These are phyloP conservation scores for Lytechinus variegatus DNA, from an alignment of 35 echinoderm and acorn worm species.

Conservation along the genomic window DNA sequence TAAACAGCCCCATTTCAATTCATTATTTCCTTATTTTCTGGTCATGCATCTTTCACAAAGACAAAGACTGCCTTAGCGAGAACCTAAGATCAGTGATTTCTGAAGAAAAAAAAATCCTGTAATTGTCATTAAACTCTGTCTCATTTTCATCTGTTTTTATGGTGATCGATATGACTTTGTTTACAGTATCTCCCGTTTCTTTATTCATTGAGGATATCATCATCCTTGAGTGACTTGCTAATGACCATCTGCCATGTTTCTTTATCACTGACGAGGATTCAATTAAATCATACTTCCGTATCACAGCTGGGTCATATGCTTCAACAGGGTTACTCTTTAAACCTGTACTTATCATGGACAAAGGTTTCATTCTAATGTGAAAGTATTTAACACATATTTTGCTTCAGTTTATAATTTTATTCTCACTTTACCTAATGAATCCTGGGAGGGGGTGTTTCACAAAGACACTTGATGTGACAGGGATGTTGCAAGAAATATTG, in stretches of 20 bases:
- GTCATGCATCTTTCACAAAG: background rate
- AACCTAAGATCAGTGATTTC: background rate
- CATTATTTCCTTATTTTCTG: background rate
- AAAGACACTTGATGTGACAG: too few species aligned
- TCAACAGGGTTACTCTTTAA: background rate
- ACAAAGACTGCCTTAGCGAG: background rate
- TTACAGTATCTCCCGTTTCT: background rate
- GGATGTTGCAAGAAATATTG: too few species aligned
- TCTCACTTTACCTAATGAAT: too few species aligned
- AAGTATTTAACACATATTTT: background rate
- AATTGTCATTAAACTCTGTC: background rate
- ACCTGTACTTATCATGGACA: background rate
- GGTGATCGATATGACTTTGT: background rate
- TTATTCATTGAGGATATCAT: background rate
- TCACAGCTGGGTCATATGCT: background rate
- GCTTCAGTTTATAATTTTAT: background rate
- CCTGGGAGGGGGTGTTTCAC: too few species aligned
- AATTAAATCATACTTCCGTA: background rate
- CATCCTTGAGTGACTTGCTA: background rate
- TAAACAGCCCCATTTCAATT: background rate
- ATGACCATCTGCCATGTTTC: background rate
- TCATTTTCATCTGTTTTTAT: too few species aligned
- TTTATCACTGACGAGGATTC: background rate
- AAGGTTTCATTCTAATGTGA: background rate
- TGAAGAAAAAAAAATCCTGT: background rate